Evolutionary conservation across 2,113 vertebrate species (phyloP), one percentile per base, ranked within the genome.

Genomic region (Paraplagusia blochii): DNA sequence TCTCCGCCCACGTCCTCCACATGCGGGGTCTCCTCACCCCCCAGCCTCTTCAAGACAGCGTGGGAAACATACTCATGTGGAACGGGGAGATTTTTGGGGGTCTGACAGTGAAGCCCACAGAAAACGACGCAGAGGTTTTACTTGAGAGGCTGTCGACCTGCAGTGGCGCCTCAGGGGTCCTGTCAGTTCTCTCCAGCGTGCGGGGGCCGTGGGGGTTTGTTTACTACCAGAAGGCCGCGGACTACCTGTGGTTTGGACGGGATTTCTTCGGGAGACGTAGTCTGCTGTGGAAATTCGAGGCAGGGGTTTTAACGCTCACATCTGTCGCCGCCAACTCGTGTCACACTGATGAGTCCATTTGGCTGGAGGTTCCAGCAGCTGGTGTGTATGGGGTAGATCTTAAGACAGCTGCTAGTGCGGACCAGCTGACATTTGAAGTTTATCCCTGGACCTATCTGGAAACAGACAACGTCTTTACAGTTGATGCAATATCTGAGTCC

Each of bases 221-320:
- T 73, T 98, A 95, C 84, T 95, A 95, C 59, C 92, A 96, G 58
- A 92, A 90, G 49, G 80, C 81, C 9, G 81, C 42, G 33, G 89
- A 92, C 44, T 87, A 63, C 60, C 88, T 99, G 3, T 99, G 97
- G 97, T 98, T 99, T 76, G 97, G 97, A 22, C 90, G 95, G 68
- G 97, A 99, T 77, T 95, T 92, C 78, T 95, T 99, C 65, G 97
- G 97, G 36, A 92, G 95, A 16, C 89, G 95, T 40, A 98, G 97
- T 78, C 88, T 99, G 76, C 88, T 99, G 58, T 98, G 95, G 95
- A 92, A 82, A 0, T 93, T 89, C 48, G 79, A 71, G 17, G 55
- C 69, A 1, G 58, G 8, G 5, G 45, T 50, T 33, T 74, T 97
- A 44, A 88, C 79, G 46, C 83, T 99, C 18, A 63, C 90, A 0